These are phyloP conservation scores for Venustaconcha ellipsiformis DNA, from an alignment of 1,140 invertebrate species.

Conservation along the genomic window DNA sequence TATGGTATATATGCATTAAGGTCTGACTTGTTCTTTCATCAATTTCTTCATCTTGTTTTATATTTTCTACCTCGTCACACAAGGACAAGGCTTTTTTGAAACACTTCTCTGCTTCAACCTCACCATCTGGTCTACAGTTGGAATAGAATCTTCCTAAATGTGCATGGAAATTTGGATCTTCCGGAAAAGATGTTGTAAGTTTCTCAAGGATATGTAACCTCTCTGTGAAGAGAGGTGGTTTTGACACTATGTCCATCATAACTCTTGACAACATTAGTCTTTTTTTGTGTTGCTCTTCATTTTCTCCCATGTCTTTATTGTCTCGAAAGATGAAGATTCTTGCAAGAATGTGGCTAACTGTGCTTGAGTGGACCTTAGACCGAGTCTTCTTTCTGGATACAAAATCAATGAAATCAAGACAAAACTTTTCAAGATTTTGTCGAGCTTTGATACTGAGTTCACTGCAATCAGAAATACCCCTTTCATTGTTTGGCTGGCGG, in stretches of 20 bases:
- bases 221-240: slow-evolving; percentile 32
- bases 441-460: slow-evolving; percentile 19
- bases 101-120: slow-evolving; percentile 33
- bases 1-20: slow-evolving; percentile 40
- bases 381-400: slow-evolving; percentile 28
- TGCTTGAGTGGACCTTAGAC: slow-evolving; percentile 20
- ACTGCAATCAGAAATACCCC: background rate
- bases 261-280: slow-evolving; percentile 31
- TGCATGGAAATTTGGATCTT: slow-evolving; percentile 36
- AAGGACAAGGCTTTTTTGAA: slow-evolving; percentile 29
- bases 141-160: slow-evolving; percentile 40
- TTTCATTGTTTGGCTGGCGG: slow-evolving; percentile 3
- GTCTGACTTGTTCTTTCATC: slow-evolving; percentile 28
- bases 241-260: slow-evolving; percentile 33
- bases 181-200: slow-evolving; percentile 33
- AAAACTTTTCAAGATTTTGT: slow-evolving; percentile 26
- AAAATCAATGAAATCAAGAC: slow-evolving; percentile 38
- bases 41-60: slow-evolving; percentile 13
- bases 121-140: slow-evolving; percentile 36
- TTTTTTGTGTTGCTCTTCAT: slow-evolving; percentile 23
- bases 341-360: slow-evolving; percentile 30
- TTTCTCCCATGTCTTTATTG: slow-evolving; percentile 33
- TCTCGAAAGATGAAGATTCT: slow-evolving; percentile 43
- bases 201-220: slow-evolving; percentile 29
- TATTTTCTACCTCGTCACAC: slow-evolving; percentile 21